Base-by-base conservation (phyloP, 1,140 invertebrate genomes). In the Babylonia areolata region DNA sequence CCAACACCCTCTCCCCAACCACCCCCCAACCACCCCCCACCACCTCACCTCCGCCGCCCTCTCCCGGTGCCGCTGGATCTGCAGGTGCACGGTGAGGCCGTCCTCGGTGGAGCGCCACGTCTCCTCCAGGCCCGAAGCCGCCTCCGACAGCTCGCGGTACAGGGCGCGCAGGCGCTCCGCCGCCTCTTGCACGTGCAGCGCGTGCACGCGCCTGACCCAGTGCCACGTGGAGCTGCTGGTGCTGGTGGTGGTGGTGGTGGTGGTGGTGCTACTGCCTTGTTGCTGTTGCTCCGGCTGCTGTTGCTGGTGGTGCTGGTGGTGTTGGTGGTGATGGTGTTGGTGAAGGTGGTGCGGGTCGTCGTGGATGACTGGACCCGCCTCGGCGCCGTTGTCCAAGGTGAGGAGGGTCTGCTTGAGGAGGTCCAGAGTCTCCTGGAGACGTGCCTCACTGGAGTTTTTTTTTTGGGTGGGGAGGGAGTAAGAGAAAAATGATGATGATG, bases 361-460 rank as follows among this genome's bases (percentile, higher is more conserved):
- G n/a, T n/a, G n/a, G n/a, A n/a, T n/a, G n/a, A n/a, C n/a, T n/a
- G n/a, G n/a, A n/a, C n/a, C n/a, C n/a, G n/a, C 46, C 46, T 51
- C 46, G 9, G 46, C 46, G 46, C 46, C 79, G 37, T 69, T 78
- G 58, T 90, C 89, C 73, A 90, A 40, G 0, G 83, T 71, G 71
- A 89, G 86, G 17, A 90, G 40, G 0, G 86, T 85, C 84, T 90
- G 89, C 80, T 90, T 90, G 81, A 86, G 80, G 79, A 54, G 78
- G 35, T 88, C 87, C 23, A 88, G 51, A 15, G 64, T 81, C 2
- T 51, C 81, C 28, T 86, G 71, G 17, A 88, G 64, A 23, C n/a
- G 17, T n/a, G 46, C 54, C 46, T 88, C 87, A 33, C 87, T 88
- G 87, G 40, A 1, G 28, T 37, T 35, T 80, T 46, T 46, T 46